These are phyloP conservation scores for Psittacula echo DNA, from an alignment of 2,797 vertebrate species.

Conservation along the genomic window DNA sequence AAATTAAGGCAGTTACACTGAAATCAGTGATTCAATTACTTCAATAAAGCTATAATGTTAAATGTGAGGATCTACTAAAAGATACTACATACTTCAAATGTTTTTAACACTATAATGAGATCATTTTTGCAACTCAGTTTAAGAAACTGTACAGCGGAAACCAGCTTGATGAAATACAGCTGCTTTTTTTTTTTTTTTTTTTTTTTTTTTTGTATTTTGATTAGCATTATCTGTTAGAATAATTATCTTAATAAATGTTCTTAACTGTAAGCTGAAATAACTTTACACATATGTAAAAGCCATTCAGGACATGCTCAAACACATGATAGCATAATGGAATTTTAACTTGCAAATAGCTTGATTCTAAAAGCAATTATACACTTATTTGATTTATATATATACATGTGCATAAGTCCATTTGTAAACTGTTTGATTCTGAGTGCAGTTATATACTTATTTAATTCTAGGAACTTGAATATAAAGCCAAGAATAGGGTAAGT, in stretches of 20 bases:
- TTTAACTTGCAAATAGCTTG: neutral
- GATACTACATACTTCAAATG: neutral
- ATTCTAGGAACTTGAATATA: neutral
- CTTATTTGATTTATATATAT: neutral
- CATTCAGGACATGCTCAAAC: neutral
- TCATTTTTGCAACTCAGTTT: neutral
- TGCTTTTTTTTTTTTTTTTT: neutral
- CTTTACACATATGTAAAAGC: neutral
- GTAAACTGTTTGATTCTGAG: neutral
- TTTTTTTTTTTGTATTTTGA: neutral
- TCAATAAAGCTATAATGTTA: neutral
- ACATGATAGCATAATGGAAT: neutral
- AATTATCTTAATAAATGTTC: neutral
- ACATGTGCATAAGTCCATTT: neutral
- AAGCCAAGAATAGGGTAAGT: neutral
- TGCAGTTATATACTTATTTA: neutral
- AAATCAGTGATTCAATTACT: neutral
- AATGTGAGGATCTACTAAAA: neutral
- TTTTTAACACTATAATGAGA: neutral
- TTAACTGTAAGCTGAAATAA: neutral
- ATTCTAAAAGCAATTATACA: neutral
- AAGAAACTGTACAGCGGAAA: neutral
- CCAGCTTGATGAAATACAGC: neutral
- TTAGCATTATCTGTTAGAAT: neutral
- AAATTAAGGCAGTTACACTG: neutral